A percentile compares a stretch with the other conserved stretches of the same genome.
Evolutionary conservation across 53 echinoderm and acorn worm genomes (phyloP).

Genomic region (Pentamera pediparva): DNA sequence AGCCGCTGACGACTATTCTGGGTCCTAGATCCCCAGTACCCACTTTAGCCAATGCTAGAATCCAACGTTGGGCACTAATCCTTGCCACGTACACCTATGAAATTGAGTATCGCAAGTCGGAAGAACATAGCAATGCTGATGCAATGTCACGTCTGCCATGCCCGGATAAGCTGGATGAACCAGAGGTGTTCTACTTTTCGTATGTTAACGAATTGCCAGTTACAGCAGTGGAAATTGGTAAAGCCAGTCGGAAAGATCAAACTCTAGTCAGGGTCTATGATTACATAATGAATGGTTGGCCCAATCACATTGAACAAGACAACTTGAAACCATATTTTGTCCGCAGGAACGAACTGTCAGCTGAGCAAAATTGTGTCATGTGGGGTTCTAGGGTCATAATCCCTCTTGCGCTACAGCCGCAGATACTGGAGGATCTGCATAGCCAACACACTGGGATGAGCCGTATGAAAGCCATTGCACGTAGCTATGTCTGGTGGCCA

Average conservation of each 20-base stretch:
- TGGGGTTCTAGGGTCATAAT: conserved; percentile 35
- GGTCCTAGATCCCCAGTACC: conserved; percentile 43
- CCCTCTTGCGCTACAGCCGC: not conserved
- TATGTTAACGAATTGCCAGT: conserved; percentile 21
- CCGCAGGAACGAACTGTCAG: conserved; percentile 12
- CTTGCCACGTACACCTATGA: conserved; percentile 34
- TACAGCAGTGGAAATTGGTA: not conserved
- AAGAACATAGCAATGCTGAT: conserved; percentile 47
- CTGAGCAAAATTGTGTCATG: conserved; percentile 20
- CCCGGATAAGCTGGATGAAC: not conserved
- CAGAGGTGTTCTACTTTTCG: not conserved
- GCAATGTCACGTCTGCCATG: conserved; percentile 30
- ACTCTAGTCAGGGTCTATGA: conserved; percentile 1
- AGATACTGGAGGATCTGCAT: conserved; percentile 7
- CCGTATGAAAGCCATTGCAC: conserved; percentile 35
- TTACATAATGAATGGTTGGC: conserved; percentile 1
- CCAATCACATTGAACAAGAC: not conserved
- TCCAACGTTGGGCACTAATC: conserved; percentile 31
- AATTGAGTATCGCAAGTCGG: conserved; percentile 40
- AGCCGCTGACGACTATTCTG: conserved; percentile 40
- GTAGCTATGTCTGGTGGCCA: conserved; percentile 27
- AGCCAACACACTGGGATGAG: conserved; percentile 33
- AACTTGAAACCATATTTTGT: not conserved
- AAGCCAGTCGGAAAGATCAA: conserved; percentile 5
- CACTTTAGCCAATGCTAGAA: conserved; percentile 32